Percentiles rank a stretch among this genome's conserved stretches.
Evolutionary conservation across 2,888 invertebrate species (phyloP).

Genomic region (Cyaniris semiargus): DNA sequence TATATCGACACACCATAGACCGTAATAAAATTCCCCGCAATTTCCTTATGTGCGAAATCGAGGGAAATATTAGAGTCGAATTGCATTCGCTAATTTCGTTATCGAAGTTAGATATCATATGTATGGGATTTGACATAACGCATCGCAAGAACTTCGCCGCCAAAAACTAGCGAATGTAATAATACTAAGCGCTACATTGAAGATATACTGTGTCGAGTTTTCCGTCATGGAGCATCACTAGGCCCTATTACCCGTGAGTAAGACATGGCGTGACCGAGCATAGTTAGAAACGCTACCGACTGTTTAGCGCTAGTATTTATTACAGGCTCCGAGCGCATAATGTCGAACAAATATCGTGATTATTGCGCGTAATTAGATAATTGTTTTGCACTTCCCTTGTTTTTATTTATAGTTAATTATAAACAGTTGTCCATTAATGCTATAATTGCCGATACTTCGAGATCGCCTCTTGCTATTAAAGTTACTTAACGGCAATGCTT

Average conservation of each 20-base stretch:
- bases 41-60: no score
- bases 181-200: neutral
- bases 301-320: conserved; percentile 53
- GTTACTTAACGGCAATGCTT: neutral
- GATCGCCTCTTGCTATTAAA: neutral
- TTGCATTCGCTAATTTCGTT: no score
- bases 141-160: no score
- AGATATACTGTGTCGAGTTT: neutral
- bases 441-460: conserved; percentile 2
- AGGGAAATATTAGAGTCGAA: no score
- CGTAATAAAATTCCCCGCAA: no score
- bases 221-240: neutral
- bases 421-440: conserved; percentile 5
- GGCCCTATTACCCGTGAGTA: conserved; percentile 51
- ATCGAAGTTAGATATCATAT: no score
- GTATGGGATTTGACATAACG: no score
- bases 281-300: conserved; percentile 55
- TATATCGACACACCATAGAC: no score
- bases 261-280: conserved; percentile 65
- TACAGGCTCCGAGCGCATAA: conserved; percentile 55
- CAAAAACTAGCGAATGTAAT: no score
- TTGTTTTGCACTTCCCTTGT: conserved; percentile 24
- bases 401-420: conserved; percentile 7
- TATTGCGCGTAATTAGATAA: conserved; percentile 28
- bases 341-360: conserved; percentile 37